Base-by-base conservation (phyloP, 2,113 vertebrate species). In the Panurus biarmicus region DNA sequence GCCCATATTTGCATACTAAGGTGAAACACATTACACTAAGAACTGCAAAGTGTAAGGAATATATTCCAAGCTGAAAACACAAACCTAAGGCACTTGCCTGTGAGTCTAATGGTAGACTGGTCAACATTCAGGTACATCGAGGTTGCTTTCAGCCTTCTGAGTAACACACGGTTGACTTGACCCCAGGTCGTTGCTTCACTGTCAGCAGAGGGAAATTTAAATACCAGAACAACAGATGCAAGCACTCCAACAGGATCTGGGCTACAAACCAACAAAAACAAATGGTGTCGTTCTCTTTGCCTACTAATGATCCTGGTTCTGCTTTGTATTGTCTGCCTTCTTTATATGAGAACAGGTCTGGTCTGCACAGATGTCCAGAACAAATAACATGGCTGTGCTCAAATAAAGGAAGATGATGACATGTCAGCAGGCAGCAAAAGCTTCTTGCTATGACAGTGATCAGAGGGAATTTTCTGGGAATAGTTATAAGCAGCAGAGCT, bases 71-170 rank as follows among this genome's bases (percentile, higher is more conserved):
- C 38, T 80, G 65, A 78, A 74, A 57, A 22, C 36, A 61, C 40
- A 91, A 90, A 91, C 38, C 29, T 84, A 91, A 82, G 70, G 71
- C 74, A 97, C 97, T 97, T 98, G 72, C 98, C 97, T 98, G 79
- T 94, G 74, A 98, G 95, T 45, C 19, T 90, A 58, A 97, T 72
- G 42, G 94, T 92, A 50, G 97, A 97, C 61, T 53, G 21, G 40
- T 98, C 97, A 95, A 95, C 89, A 50, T 84, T 54, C 93, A 98
- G 88, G 83, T 84, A 60, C 1, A 26, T 90, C 11, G 96, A 93
- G 66, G 47, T 87, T 72, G 77, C 64, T 79, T 95, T 54, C 76
- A 98, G 71, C 24, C 86, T 97, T 86, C 78, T 62, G 36, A 44
- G 51, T 72, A 98, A 96, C 86, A 95, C 95, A 10, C 28, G 45